Conservation (phyloP, 2,888 invertebrate genomes). For the Athalia rosae region DNA sequence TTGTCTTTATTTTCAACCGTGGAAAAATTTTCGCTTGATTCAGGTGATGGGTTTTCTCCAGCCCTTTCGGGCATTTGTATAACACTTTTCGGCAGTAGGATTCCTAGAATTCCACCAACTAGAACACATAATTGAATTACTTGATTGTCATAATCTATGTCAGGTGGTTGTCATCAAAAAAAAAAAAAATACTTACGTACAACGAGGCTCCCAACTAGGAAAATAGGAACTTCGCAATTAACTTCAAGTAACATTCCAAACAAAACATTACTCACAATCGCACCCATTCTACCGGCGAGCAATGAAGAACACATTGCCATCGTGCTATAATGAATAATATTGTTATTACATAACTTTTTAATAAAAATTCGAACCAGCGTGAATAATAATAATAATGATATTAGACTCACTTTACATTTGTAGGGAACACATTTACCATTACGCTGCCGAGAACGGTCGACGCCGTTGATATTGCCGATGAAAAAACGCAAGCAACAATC, state of each 20-base stretch:
- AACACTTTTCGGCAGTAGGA: too few relatives aligned
- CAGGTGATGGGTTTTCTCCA: too few relatives aligned
- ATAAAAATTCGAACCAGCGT: too few relatives aligned
- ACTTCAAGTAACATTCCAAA: conserved; percentile 78
- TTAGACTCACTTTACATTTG: conserved; percentile 56
- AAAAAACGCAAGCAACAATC: conserved; percentile 74
- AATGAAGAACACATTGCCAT: conserved; percentile 79
- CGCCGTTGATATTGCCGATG: conserved; percentile 68
- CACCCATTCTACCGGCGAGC: conserved; percentile 79
- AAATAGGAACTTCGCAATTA: conserved; percentile 78
- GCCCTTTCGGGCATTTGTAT: too few relatives aligned
- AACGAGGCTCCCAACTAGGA: conserved; percentile 75
- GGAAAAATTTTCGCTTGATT: too few relatives aligned
- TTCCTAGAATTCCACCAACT: too few relatives aligned
- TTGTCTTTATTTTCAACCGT: too few relatives aligned
- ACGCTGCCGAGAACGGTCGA: conserved; percentile 64
- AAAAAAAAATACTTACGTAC: conserved; percentile 69
- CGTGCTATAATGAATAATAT: conserved; percentile 70
- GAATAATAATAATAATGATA: neutral
- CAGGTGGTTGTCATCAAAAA: too few relatives aligned
- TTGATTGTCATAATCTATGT: too few relatives aligned
- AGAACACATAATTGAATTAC: too few relatives aligned
- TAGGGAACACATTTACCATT: conserved; percentile 62
- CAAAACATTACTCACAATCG: conserved; percentile 78
- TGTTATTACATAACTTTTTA: too few relatives aligned